Conservation (phyloP, 1,140 invertebrate genomes). For the Tyrophagus putrescentiae region DNA sequence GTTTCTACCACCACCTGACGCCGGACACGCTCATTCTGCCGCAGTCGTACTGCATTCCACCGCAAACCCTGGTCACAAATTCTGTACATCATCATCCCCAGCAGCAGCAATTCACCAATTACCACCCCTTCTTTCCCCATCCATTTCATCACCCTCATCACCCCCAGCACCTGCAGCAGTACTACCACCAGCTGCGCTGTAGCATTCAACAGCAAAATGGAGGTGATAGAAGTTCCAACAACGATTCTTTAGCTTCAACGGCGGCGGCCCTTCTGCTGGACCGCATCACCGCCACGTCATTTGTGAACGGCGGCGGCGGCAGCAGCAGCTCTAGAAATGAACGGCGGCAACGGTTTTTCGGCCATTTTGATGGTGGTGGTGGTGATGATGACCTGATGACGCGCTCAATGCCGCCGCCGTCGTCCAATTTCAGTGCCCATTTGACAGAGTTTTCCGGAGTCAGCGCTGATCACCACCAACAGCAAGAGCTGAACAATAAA, state of each 20-base stretch:
- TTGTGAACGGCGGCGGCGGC: too few relatives aligned
- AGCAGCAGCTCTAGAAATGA: too few relatives aligned
- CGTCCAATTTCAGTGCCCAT: too few relatives aligned
- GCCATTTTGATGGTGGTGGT: background rate
- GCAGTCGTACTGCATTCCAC: background rate
- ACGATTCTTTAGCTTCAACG: background rate
- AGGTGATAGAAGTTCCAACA: background rate
- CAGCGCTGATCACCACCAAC: too few relatives aligned
- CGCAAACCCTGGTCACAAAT: background rate
- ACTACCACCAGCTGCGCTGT: background rate
- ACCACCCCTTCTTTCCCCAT: too few relatives aligned
- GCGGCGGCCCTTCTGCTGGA: background rate
- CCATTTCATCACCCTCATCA: too few relatives aligned
- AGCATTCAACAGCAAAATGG: background rate
- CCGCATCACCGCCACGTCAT: too few relatives aligned
- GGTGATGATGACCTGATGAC: background rate
- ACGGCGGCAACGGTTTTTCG: too few relatives aligned
- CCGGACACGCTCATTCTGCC: slow-evolving; percentile 1
- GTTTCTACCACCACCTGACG: slow-evolving; percentile 9
- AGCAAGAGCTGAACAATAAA: too few relatives aligned
- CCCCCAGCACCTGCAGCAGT: background rate
- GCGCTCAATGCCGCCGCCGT: background rate
- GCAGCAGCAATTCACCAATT: background rate
- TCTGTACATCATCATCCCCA: background rate
- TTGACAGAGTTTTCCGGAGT: too few relatives aligned